These are phyloP conservation scores for Rhinogobio ventralis DNA, from an alignment of 2,797 vertebrate genomes.

Conservation along the genomic window DNA sequence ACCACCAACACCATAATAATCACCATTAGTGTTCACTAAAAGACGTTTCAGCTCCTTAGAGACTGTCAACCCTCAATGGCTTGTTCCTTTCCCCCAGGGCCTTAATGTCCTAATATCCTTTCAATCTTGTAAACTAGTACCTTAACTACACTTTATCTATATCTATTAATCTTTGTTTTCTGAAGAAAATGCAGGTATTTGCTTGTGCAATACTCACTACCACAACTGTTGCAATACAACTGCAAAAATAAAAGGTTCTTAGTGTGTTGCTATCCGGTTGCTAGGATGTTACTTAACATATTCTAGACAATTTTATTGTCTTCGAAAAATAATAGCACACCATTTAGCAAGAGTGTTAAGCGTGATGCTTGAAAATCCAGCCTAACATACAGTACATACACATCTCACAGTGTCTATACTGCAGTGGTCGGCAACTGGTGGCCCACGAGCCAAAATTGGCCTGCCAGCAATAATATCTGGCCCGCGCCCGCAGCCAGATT, in stretches of 20 bases:
- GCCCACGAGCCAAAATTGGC: too few relatives aligned
- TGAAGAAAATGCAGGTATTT: neutral
- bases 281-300: neutral
- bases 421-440: too few relatives aligned
- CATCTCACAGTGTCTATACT: neutral
- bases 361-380: neutral
- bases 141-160: neutral
- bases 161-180: neutral
- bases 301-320: neutral
- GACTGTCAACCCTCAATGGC: neutral
- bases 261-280: neutral
- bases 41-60: slow-evolving; percentile 22
- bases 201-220: neutral
- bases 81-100: neutral
- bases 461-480: too few relatives aligned
- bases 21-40: slow-evolving; percentile 21
- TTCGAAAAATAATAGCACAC: slow-evolving; percentile 1
- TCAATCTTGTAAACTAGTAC: neutral
- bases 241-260: neutral
- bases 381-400: slow-evolving; percentile 7
- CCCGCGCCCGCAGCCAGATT: too few relatives aligned
- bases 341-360: neutral
- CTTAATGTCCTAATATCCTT: slow-evolving; percentile 7
- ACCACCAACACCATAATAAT: slow-evolving; percentile 22
- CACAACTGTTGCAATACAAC: neutral